Evolutionary conservation across 2,797 vertebrate species (phyloP).

Genomic region (Syngnathus rostellatus): DNA sequence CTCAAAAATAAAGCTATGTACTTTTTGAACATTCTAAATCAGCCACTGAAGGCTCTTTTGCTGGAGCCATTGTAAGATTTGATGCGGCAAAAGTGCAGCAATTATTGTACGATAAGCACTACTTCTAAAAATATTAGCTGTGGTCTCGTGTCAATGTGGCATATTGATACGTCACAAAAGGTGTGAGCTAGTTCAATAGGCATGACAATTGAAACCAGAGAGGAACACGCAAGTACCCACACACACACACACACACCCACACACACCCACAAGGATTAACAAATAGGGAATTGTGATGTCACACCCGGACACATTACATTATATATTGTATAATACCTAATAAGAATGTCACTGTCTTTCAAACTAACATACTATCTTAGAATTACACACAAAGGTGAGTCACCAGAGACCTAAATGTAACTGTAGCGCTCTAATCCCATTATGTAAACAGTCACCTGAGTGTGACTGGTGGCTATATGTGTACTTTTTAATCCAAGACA

Average conservation of each 20-base stretch:
- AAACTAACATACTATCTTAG: constrained; percentile 11
- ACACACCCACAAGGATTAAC: neutral
- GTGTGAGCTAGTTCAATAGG: constrained; percentile 37
- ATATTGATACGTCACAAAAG: constrained; percentile 54
- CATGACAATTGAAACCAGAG: constrained; percentile 41
- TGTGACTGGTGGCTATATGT: constrained; percentile 41
- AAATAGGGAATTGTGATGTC: neutral
- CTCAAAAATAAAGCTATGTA: neutral
- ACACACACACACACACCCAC: constrained; percentile 20
- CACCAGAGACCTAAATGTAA: constrained; percentile 45
- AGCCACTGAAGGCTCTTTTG: neutral
- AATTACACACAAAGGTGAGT: constrained; percentile 30
- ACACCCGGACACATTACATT: neutral
- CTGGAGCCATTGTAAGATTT: neutral
- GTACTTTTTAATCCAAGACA: constrained; percentile 48
- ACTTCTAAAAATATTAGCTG: constrained; percentile 39
- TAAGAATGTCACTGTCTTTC: neutral
- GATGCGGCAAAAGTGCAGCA: constrained; percentile 31
- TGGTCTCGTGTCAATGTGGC: constrained; percentile 47
- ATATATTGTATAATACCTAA: neutral
- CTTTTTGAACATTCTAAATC: neutral
- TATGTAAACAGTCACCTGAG: constrained; percentile 44
- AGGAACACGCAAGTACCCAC: constrained; percentile 11
- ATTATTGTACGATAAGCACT: constrained; percentile 39
- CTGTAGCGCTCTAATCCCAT: constrained; percentile 53